Evolutionary conservation across 1,140 invertebrate species (phyloP).

Genomic region (Danaus melanippus): DNA sequence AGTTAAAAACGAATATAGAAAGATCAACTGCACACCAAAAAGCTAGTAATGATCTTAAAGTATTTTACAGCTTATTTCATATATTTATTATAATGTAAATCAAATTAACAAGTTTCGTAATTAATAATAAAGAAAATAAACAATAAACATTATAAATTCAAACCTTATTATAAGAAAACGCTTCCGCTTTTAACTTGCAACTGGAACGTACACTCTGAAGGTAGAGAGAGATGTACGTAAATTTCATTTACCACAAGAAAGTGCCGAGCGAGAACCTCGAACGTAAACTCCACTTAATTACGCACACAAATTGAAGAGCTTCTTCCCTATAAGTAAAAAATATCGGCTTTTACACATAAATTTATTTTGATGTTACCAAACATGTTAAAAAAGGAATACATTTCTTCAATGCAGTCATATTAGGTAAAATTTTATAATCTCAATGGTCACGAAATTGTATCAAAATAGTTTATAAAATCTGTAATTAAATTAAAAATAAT

Average conservation of each 20-base stretch:
- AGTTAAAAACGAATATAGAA: conserved; percentile 24
- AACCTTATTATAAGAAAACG: conserved; percentile 6
- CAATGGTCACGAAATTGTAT: too few species aligned
- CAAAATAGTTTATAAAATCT: too few species aligned
- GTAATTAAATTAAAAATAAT: conserved; percentile 2
- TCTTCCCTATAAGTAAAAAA: conserved; percentile 52
- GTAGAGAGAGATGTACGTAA: conserved; percentile 59
- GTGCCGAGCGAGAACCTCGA: conserved; percentile 58
- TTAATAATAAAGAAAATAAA: too few species aligned
- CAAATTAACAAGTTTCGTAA: too few species aligned
- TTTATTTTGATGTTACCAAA: conserved; percentile 7
- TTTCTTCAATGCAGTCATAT: background rate
- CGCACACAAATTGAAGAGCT: conserved; percentile 70
- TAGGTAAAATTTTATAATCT: conserved; percentile 1
- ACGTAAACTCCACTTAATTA: conserved; percentile 70
- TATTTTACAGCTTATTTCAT: too few species aligned
- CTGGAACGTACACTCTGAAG: conserved; percentile 51
- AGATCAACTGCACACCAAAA: background rate
- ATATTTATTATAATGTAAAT: too few species aligned
- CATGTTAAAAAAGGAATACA: background rate
- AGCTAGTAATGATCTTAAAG: too few species aligned
- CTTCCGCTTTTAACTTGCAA: conserved; percentile 17
- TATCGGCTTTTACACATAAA: conserved; percentile 55
- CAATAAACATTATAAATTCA: too few species aligned
- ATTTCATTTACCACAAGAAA: conserved; percentile 69